Conservation (phyloP, 2,888 invertebrate genomes). For the Amphipoea oculea region DNA sequence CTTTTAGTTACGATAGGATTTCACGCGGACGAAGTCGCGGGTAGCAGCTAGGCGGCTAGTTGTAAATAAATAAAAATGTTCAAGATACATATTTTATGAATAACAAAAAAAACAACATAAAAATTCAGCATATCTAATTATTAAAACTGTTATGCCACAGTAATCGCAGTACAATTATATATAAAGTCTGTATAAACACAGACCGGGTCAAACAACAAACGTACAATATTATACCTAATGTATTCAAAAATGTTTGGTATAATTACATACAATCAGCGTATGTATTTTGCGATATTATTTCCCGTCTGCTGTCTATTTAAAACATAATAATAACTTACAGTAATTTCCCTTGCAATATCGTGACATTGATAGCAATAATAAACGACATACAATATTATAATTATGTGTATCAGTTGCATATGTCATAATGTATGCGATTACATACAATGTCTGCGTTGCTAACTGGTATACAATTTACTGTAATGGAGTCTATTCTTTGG, state of each 20-base stretch:
- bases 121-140: not conserved
- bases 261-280: constrained; percentile 16
- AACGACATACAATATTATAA: not conserved
- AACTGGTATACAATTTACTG: not conserved
- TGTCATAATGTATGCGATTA: constrained; percentile 21
- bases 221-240: not conserved
- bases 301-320: not conserved
- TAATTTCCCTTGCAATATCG: constrained; percentile 40
- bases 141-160: constrained; percentile 4
- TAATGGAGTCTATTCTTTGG: constrained; percentile 1
- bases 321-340: constrained; percentile 7
- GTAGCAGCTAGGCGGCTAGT: too few species aligned
- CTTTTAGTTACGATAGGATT: too few species aligned
- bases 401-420: not conserved
- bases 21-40: too few species aligned
- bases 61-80: too few species aligned
- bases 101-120: not conserved
- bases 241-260: constrained; percentile 1
- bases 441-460: not conserved
- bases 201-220: not conserved
- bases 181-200: not conserved
- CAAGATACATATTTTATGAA: not conserved
- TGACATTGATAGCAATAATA: constrained; percentile 39
- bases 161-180: not conserved
- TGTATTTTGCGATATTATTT: constrained; percentile 2